Evolutionary conservation across 2,113 vertebrate genomes (phyloP), one percentile per base, ranked within the genome.

Genomic region (Pseudorhombus dupliciocellatus): DNA sequence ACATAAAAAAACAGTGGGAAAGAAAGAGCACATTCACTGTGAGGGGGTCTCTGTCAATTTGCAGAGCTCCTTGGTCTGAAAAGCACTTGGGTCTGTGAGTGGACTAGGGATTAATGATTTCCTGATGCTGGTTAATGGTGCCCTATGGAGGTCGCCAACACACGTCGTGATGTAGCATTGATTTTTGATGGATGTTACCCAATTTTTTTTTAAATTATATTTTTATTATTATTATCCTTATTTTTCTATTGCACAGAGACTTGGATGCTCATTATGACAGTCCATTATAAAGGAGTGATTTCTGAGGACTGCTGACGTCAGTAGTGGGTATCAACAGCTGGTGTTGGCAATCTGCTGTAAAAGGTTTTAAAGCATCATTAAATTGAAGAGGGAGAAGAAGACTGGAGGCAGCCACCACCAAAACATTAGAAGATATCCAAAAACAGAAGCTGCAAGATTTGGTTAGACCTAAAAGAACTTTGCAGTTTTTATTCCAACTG

Each of bases 1-100:
- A 72, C 44, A 63, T 30, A 50, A 14, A 52, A 81, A 21, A 72
- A 72, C 37, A 30, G 37, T 51, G 20, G 48, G 60, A 15, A 61
- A 72, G 66, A 82, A 82, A 78, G 40, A 59, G 52, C 57, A 74
- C 66, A 44, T 73, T 80, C n/a, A 60, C 14, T 75, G n/a, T 46
- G 24, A 76, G 54, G 25, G 55, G 11, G 72, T 40, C 52, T 83
- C 79, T 83, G 61, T 74, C 46, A 50, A 62, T 72, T 5, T 57
- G 57, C 57, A 48, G 52, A 69, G 58, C 60, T 60, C 22, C 22
- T 73, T 20, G 40, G 56, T 63, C 37, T 42, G 18, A 75, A 79
- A 71, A 71, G 52, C 58, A 53, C 30, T 65, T 62, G 51, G 22
- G 52, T 26, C 10, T 54, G 25, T 50, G 25, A 72, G 15, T 40